These are phyloP conservation scores for Liasis olivaceus DNA, from an alignment of 2,797 vertebrate genomes.

Conservation along the genomic window DNA sequence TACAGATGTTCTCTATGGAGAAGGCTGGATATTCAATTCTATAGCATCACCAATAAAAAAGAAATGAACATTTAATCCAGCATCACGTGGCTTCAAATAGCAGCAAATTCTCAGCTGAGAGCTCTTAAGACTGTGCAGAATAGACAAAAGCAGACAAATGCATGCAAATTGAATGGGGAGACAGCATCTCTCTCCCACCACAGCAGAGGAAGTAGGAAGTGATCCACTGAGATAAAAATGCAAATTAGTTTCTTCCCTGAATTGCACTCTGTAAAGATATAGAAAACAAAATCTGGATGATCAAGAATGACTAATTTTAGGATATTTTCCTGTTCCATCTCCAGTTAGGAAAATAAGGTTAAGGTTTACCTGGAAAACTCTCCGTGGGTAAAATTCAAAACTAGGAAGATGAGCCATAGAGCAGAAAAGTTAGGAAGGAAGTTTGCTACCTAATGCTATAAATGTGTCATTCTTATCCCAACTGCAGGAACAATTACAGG, in stretches of 20 bases:
- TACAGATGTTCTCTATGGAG: background rate
- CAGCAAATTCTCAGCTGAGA: background rate
- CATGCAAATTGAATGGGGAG: background rate
- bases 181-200: background rate
- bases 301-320: background rate
- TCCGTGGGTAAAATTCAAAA: background rate
- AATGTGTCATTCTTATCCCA: background rate
- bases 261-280: background rate
- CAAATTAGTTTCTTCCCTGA: background rate
- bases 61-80: background rate
- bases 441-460: background rate
- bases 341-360: too few species aligned
- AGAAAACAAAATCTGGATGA: background rate
- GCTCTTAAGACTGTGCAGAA: background rate
- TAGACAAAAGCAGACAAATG: background rate
- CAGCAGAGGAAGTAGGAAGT: background rate
- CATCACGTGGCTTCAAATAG: background rate
- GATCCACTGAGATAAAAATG: background rate
- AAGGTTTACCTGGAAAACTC: background rate
- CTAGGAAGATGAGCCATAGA: background rate
- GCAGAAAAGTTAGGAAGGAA: background rate
- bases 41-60: background rate
- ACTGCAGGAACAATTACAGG: slow-evolving; percentile 15
- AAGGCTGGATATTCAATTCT: background rate
- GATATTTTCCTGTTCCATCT: background rate